Evolutionary conservation across 2,888 invertebrate species (phyloP).

Genomic region (Spodoptera picta): DNA sequence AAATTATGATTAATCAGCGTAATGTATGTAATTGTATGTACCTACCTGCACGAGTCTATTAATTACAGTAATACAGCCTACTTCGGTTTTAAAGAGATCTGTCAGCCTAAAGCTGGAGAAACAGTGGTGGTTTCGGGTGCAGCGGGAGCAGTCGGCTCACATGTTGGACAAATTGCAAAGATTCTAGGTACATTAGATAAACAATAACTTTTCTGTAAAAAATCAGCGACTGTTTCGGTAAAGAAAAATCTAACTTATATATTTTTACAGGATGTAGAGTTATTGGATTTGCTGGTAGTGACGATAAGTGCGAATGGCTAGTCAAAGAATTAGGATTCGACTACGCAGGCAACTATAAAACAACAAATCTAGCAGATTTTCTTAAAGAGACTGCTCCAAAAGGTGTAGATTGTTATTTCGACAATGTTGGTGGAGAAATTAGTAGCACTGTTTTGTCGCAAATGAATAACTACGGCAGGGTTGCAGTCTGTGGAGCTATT

Average conservation of each 20-base stretch:
- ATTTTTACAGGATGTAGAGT: slow-evolving; percentile 88
- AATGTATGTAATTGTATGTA: not conserved
- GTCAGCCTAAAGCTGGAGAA: slow-evolving; percentile 91
- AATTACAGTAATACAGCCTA: slow-evolving; percentile 90
- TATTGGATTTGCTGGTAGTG: slow-evolving; percentile 92
- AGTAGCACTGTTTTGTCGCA: slow-evolving; percentile 88
- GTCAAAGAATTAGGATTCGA: slow-evolving; percentile 91
- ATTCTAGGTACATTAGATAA: slow-evolving; percentile 82
- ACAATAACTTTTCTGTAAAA: too few relatives aligned
- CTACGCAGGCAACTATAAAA: slow-evolving; percentile 92
- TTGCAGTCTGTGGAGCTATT: slow-evolving; percentile 91
- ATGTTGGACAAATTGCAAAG: slow-evolving; percentile 93
- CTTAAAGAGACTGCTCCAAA: slow-evolving; percentile 90
- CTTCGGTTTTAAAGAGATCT: slow-evolving; percentile 91
- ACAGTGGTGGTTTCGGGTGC: slow-evolving; percentile 91
- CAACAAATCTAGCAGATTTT: slow-evolving; percentile 82
- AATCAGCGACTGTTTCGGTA: too few relatives aligned
- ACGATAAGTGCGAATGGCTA: slow-evolving; percentile 92
- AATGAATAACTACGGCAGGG: slow-evolving; percentile 90
- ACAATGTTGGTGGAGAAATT: slow-evolving; percentile 92
- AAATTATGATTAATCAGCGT: not conserved
- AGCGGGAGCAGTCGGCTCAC: slow-evolving; percentile 92
- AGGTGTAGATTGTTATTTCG: slow-evolving; percentile 93
- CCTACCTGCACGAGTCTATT: not conserved
- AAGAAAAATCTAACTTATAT: too few relatives aligned